Evolutionary conservation across 1,140 invertebrate genomes (phyloP), one percentile per base, ranked within the genome.

Genomic region (Orchestia grillus): DNA sequence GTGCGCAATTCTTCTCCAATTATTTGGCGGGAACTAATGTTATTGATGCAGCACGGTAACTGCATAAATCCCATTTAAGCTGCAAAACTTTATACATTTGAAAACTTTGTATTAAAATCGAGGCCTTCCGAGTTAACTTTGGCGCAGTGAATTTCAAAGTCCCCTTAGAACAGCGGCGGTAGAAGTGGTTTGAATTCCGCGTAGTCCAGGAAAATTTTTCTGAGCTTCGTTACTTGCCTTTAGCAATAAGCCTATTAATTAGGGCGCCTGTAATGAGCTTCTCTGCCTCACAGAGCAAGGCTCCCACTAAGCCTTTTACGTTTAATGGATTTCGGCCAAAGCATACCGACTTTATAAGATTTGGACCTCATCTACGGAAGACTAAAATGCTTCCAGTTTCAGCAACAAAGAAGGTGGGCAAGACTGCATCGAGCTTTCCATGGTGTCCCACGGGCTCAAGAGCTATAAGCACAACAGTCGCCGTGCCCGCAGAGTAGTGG

Each of bases 241-340:
- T 94, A 94, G 44, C 92, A 94, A 94, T 94, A 94, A 94, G 92
- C 92, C 92, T 47, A 94, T 94, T 94, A 94, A 94, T 94, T 94
- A 94, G 92, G 44, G 92, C 8, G 92, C 44, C 92, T 94, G 92
- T 94, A 94, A 94, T 94, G 92, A 94, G 92, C 92, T 94, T 94
- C 92, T 45, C 43, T 94, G 92, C 92, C 44, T 94, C 92, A 94
- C 92, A 94, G 92, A 44, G 40, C 92, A 94, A 94, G 92, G 92
- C 92, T 40, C 41, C 43, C 43, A 45, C 92, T 94, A 94, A 94
- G 92, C 92, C 92, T 94, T 94, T 94, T 94, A 94, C 92, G 92
- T 94, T 94, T 94, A 94, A 94, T 94, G 92, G 92, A 44, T 94
- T 45, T 47, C 6, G 92, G 40, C 23, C 15, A 94, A 94, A 94